Conservation (phyloP, 2,888 invertebrate genomes). For the Anagyrus pseudococci region DNA sequence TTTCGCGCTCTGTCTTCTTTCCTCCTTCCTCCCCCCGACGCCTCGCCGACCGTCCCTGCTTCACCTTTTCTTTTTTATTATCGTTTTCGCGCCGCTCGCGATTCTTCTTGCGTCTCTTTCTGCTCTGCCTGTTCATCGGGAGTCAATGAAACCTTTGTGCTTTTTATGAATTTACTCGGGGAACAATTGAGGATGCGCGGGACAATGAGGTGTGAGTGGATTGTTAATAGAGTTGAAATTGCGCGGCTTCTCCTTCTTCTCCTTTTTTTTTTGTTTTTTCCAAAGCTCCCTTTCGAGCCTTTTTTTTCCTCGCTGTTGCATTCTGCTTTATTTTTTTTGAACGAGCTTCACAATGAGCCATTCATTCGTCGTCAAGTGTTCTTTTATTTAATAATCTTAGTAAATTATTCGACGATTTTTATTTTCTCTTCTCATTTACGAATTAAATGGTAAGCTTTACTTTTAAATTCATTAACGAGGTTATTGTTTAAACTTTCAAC, state of each 20-base stretch:
- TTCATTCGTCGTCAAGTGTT: constrained; percentile 5
- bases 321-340: constrained; percentile 13
- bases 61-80: not conserved
- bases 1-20: not conserved
- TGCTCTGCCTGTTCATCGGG: not conserved
- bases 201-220: constrained; percentile 28
- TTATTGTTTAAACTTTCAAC: too few relatives aligned
- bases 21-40: too few relatives aligned
- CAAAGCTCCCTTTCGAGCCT: not conserved
- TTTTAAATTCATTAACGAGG: too few relatives aligned
- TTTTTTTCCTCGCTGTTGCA: constrained; percentile 10
- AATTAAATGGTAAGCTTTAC: too few relatives aligned
- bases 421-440: too few relatives aligned
- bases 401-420: not conserved
- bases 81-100: not conserved
- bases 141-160: constrained; percentile 21
- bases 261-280: not conserved
- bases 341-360: constrained; percentile 21
- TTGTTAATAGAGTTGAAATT: constrained; percentile 31
- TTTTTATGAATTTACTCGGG: constrained; percentile 26
- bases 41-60: not conserved
- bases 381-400: constrained; percentile 14
- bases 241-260: not conserved
- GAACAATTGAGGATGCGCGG: constrained; percentile 12
- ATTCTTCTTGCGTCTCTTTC: not conserved